Base-by-base conservation (phyloP, 2,113 vertebrate genomes). In the Vulpes vulpes region DNA sequence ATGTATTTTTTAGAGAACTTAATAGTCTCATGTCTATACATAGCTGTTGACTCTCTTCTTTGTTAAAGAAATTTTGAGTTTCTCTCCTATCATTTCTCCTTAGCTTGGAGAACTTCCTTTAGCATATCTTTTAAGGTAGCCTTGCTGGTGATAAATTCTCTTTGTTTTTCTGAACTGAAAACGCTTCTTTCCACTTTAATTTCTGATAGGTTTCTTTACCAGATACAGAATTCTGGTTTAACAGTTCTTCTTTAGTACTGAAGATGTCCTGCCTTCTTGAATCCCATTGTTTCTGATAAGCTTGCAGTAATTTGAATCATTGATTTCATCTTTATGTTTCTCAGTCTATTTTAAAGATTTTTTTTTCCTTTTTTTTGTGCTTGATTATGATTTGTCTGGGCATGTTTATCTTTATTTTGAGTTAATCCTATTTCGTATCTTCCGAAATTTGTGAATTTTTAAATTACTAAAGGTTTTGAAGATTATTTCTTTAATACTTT, bases 51-150 rank as follows among this genome's bases (percentile, higher is more conserved):
- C 17, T 88, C 2, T 76, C 30, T 89, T 83, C 30, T 76, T 91
- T 81, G 25, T 92, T 83, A 95, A 38, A 60, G 51, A 65, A 88
- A 83, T 83, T 96, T 81, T 59, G 55, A 0, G 22, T 96, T 94
- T 96, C 59, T 65, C 17, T 80, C 35, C 2, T 84, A 59, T 67
- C 14, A 27, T 92, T 86, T 91, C 49, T 91, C 11, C 81, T 76
- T 8, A 94, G 12, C 67, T 43, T 53, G 38, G 38, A 65, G 74
- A 62, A 95, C 27, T 67, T 95, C 53, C 32, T 89, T 78, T 83
- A 69, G 38, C 32, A 4, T 90, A 6, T 69, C 62, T 86, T 89
- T 64, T 96, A 65, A 49, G 80, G 49, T 86, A 59, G 9, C 5
- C 17, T 22, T 82, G 23, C 67, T 62, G 53, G 51, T 35, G 43